These are phyloP conservation scores for Lydus trimaculatus DNA, from an alignment of 2,888 invertebrate species.

Conservation along the genomic window DNA sequence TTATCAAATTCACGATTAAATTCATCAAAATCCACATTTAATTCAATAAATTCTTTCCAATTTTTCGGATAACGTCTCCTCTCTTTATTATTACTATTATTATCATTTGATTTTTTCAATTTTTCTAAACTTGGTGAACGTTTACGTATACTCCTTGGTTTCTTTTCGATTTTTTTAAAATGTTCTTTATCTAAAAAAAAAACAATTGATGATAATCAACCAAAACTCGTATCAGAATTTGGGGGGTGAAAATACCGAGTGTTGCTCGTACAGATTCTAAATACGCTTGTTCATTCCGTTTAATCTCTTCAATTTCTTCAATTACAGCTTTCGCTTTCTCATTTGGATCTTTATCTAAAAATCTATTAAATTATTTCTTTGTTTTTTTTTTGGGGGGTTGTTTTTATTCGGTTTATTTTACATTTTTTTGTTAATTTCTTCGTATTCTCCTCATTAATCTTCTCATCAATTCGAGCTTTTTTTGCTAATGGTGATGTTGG, in stretches of 20 bases:
- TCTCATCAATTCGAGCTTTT: constrained; percentile 37
- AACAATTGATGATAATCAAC: not conserved
- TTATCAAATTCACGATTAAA: constrained; percentile 16
- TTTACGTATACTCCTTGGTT: constrained; percentile 44
- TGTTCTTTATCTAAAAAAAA: constrained; percentile 20
- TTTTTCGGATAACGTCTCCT: constrained; percentile 43
- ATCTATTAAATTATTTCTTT: not conserved
- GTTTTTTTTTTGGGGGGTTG: constrained; percentile 8
- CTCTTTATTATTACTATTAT: constrained; percentile 14
- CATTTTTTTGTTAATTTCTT: constrained; percentile 22
- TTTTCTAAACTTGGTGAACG: constrained; percentile 35
- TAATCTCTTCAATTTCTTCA: constrained; percentile 56
- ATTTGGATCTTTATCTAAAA: constrained; percentile 40
- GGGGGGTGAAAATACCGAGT: constrained; percentile 19
- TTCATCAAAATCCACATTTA: constrained; percentile 28
- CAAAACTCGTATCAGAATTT: too few relatives aligned
- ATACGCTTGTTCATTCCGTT: constrained; percentile 40
- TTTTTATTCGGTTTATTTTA: constrained; percentile 13
- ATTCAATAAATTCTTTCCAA: constrained; percentile 45
- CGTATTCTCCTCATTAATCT: constrained; percentile 25
- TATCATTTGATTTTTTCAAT: constrained; percentile 9
- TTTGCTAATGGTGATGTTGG: constrained; percentile 27
- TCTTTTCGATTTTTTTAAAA: constrained; percentile 41
- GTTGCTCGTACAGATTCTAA: constrained; percentile 11
- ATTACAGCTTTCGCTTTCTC: constrained; percentile 55